Evolutionary conservation across 2,113 vertebrate genomes (phyloP).

Genomic region (Rissa tridactyla): DNA sequence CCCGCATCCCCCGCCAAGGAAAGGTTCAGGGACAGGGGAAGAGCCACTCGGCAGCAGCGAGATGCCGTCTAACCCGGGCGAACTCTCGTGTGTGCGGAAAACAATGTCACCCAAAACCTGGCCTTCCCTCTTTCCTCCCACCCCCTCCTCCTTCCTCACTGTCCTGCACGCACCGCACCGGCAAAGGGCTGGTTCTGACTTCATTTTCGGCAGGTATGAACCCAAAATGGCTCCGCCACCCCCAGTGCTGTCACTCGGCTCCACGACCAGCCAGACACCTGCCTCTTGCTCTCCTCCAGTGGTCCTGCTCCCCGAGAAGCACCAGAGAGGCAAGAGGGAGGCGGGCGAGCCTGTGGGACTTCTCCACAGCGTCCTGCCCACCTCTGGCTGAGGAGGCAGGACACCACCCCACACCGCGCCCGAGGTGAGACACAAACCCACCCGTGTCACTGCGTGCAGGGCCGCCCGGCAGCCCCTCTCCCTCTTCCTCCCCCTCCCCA

Average conservation of each 20-base stretch:
- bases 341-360: too few relatives aligned
- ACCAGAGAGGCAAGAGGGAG: too few relatives aligned
- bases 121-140: background rate
- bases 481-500: fast-evolving
- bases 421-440: background rate
- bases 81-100: background rate
- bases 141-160: background rate
- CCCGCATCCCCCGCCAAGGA: fast-evolving
- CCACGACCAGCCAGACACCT: fast-evolving
- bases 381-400: too few relatives aligned
- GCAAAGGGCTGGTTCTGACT: background rate
- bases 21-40: background rate
- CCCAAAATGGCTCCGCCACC: background rate
- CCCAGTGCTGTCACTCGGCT: background rate
- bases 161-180: fast-evolving
- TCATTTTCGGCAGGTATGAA: background rate
- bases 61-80: fast-evolving
- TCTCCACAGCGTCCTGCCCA: background rate
- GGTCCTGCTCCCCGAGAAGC: background rate
- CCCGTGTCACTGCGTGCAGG: fast-evolving
- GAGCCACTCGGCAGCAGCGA: fast-evolving
- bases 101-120: fast-evolving
- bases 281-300: background rate
- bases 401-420: background rate
- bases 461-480: too few relatives aligned